A percentile compares a stretch with the other conserved stretches of the same genome.
Conservation (phyloP, 2,113 vertebrate species). For the Holacanthus passer region DNA sequence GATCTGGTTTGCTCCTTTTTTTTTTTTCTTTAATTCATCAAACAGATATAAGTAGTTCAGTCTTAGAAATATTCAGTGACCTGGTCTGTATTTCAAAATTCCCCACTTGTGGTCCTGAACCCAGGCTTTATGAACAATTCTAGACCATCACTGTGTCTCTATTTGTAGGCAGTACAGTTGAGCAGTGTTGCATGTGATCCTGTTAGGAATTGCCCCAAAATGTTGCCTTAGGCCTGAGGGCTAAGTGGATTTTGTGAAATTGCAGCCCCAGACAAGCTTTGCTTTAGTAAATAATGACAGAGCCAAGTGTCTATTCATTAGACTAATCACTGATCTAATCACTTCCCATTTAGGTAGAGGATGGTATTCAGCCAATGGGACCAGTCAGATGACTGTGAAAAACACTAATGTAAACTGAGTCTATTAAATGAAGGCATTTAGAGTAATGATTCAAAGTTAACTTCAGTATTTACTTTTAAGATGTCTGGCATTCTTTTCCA, state of each 20-base stretch:
- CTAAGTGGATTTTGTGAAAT: constrained; percentile 44
- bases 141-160: not conserved
- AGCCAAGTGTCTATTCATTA: constrained; percentile 62
- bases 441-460: constrained; percentile 42
- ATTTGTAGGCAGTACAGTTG: constrained; percentile 9
- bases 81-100: not conserved
- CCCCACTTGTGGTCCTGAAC: not conserved
- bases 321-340: constrained; percentile 64
- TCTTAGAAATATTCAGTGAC: not conserved
- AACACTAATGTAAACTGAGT: constrained; percentile 37
- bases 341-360: constrained; percentile 45
- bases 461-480: constrained; percentile 18
- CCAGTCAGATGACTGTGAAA: constrained; percentile 46
- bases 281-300: constrained; percentile 50
- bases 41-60: not conserved
- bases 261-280: constrained; percentile 20
- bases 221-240: constrained; percentile 26
- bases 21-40: not conserved
- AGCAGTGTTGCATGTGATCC: constrained; percentile 29
- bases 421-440: constrained; percentile 39
- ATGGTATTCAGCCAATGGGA: constrained; percentile 46
- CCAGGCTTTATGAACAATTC: not conserved
- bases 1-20: not conserved
- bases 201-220: constrained; percentile 16
- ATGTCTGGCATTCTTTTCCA: not conserved